Evolutionary conservation across 1,140 invertebrate genomes (phyloP).

Genomic region (Branchinecta lynchi): DNA sequence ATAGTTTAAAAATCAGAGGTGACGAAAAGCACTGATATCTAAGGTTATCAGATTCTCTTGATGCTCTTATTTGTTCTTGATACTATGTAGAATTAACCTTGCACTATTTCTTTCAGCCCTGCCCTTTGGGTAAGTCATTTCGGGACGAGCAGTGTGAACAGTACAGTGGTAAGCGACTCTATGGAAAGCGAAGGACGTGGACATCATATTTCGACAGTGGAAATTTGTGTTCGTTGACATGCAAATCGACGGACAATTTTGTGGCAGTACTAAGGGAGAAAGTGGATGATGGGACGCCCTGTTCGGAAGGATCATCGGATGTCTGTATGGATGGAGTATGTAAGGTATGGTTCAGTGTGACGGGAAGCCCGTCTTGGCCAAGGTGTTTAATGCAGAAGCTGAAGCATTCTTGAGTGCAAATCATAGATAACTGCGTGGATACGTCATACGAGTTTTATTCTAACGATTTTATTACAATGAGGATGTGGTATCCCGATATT

Average conservation of each 20-base stretch:
- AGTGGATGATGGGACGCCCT: not conserved
- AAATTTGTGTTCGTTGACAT: not conserved
- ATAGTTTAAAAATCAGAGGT: no score
- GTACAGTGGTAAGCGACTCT: not conserved
- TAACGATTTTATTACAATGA: no score
- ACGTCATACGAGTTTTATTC: no score
- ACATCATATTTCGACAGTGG: not conserved
- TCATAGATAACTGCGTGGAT: no score
- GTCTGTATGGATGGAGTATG: not conserved
- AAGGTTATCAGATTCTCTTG: no score
- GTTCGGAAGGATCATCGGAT: not conserved
- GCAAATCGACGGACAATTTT: not conserved
- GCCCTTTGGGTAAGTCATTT: not conserved
- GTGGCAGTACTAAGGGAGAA: not conserved
- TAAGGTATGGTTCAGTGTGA: not conserved
- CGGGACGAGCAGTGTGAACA: not conserved
- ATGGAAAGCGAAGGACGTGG: not conserved
- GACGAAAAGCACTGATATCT: no score
- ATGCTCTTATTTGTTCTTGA: no score
- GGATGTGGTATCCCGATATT: no score
- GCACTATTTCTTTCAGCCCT: not conserved
- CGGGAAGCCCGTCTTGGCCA: no score
- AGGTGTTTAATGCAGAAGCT: no score
- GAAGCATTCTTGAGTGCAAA: no score
- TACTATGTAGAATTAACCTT: no score